Base-by-base conservation (phyloP, 2,113 vertebrate species). In the Syngnathus scovelli region DNA sequence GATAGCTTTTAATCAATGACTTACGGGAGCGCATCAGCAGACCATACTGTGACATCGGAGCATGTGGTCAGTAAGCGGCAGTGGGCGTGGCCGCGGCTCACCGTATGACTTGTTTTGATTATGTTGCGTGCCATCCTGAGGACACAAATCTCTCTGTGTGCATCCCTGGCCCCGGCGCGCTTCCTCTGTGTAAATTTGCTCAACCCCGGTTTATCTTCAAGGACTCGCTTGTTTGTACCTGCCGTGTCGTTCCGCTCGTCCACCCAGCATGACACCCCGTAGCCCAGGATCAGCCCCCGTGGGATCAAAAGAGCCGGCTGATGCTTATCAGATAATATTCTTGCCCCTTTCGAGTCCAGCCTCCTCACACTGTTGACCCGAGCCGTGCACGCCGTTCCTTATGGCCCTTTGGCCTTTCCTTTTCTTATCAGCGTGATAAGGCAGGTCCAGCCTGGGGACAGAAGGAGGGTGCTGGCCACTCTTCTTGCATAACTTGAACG, bases 211-310 rank as follows among this genome's bases (percentile, higher is more conserved):
- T 78, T 82, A 85, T 85, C 80, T 83, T 87, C 75, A 85, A 85
- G 84, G 73, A 38, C 76, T 75, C n/a, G 79, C 91, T 89, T 92
- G 91, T 91, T 92, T 92, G 90, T 92, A 90, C 91, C 88, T 89
- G 91, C 78, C 78, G 74, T 86, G 89, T 90, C 64, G 75, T 83
- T 87, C 76, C 75, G 77, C 88, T 91, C 82, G 89, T 90, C 86
- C 69, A 37, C 89, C 81, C 90, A 87, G 89, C 89, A 89, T 85
- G 89, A 89, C 85, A 85, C 89, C 85, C 87, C 86, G 86, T 92
- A 87, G 84, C 80, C 75, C 80, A 85, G 86, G 79, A 91, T 89
- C 90, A 86, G 86, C 70, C 84, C 56, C 71, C 78, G 36, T 15
- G 61, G 88, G 85, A 91, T 92, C 91, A 92, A 92, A 92, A 91